Base-by-base conservation (phyloP, 2,797 vertebrate species). In the Megalops cyprinoides region DNA sequence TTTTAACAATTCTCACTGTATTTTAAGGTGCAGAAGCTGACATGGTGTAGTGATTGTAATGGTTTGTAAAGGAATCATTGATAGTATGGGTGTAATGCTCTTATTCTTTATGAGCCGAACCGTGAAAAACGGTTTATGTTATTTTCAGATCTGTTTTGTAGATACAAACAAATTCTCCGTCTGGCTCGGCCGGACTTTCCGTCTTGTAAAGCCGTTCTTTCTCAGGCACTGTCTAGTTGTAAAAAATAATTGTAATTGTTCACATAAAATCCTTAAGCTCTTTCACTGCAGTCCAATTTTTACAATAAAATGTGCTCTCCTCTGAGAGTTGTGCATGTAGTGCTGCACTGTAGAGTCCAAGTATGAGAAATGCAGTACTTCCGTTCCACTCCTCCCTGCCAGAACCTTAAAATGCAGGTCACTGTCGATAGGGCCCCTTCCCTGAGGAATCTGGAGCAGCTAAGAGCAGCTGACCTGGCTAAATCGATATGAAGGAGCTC, bases 251-350 rank as follows among this genome's bases (percentile, higher is more conserved):
- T 53, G 77, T 91, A 84, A 89, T 79, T 88, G 86, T 69, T 84
- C 88, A 84, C 80, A 73, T 91, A 90, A 90, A 92, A 79, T 80
- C 87, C 82, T 85, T 71, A 49, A 62, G 87, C 80, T 85, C 88
- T 76, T 85, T 84, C 85, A 87, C 81, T 74, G 81, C 82, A 79
- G 86, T 90, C 76, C 71, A 77, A 58, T 31, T 88, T 90, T 92
- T 88, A 88, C 81, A 51, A 28, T 28, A 34, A 74, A 67, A 79
- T 75, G 49, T 84, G 77, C 86, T 77, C 83, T 88, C 83, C 83
- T 84, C 76, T 85, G 76, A 89, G 81, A 88, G 74, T 79, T 92
- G 88, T 87, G 83, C 81, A 69, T 78, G 85, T 81, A 81, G 60
- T 73, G 78, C 82, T 85, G 79, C 74, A 86, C 83, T 62, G 79